phyloP scores from a whole-genome alignment of 2,888 invertebrate species.

The Acanthosoma haemorrhoidale region DNA sequence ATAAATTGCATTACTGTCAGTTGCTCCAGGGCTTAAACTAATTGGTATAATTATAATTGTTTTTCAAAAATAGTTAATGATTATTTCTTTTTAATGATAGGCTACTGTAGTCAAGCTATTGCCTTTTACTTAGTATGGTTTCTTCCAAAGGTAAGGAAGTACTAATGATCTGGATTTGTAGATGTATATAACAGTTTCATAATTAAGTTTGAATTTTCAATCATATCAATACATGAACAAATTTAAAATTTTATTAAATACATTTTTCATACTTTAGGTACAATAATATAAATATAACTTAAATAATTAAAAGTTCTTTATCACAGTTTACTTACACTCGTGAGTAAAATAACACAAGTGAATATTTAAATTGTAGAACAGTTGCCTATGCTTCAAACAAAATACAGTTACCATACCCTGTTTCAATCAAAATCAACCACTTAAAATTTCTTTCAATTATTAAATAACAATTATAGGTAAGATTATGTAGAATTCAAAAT shows the following conservation, averaged over 20 bases:
- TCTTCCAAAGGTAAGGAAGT: too few relatives aligned
- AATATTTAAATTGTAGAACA: not conserved
- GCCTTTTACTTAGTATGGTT: too few relatives aligned
- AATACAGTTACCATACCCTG: not conserved
- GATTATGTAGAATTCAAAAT: not conserved
- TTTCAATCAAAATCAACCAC: not conserved
- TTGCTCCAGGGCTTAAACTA: too few relatives aligned
- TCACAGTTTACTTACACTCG: constrained; percentile 4
- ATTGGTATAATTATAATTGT: too few relatives aligned
- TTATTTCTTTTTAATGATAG: not conserved
- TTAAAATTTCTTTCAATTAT: not conserved
- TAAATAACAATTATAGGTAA: not conserved
- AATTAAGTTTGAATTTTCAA: too few relatives aligned
- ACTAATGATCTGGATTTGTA: too few relatives aligned
- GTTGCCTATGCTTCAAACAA: not conserved
- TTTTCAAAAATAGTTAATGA: not conserved
- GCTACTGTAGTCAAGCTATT: too few relatives aligned
- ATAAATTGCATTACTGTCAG: too few relatives aligned
- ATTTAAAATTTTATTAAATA: not conserved
- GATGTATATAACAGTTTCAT: too few relatives aligned
- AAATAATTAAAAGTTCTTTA: not conserved
- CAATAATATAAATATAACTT: not conserved
- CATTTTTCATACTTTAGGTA: not conserved
- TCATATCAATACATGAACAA: too few relatives aligned
- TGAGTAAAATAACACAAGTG: not conserved